Conservation (phyloP, 2,113 vertebrate genomes). For the Vanacampus margaritifer region DNA sequence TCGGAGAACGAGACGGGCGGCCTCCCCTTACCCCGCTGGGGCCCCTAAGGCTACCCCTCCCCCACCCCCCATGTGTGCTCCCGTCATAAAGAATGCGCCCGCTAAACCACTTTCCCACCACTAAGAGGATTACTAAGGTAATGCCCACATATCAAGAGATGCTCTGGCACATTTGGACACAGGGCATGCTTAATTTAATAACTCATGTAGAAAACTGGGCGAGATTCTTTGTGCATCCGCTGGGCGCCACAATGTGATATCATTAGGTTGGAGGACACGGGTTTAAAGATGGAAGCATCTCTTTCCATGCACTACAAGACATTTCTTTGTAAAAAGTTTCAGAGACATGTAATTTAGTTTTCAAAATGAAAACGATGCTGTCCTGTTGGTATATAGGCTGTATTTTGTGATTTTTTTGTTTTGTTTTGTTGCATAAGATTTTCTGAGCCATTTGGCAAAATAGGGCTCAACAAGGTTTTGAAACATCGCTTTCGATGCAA, state of each 20-base stretch:
- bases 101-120: slow-evolving; percentile 74
- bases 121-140: slow-evolving; percentile 74
- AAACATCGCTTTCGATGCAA: neutral
- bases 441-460: no score
- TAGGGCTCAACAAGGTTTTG: neutral
- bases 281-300: neutral
- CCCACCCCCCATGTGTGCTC: slow-evolving; percentile 65
- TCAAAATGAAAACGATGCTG: neutral
- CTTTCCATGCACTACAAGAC: neutral
- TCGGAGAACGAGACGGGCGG: slow-evolving; percentile 41
- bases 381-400: neutral
- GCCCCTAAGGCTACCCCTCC: slow-evolving; percentile 65
- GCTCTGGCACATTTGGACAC: slow-evolving; percentile 55
- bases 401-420: neutral
- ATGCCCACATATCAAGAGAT: slow-evolving; percentile 65
- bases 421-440: neutral
- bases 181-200: slow-evolving; percentile 49
- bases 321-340: neutral
- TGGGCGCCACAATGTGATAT: neutral
- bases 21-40: slow-evolving; percentile 36
- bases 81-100: slow-evolving; percentile 67
- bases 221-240: slow-evolving; percentile 22
- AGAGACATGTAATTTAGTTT: neutral
- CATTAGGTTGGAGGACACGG: slow-evolving; percentile 1
- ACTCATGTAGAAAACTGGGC: slow-evolving; percentile 37